phyloP scores from a whole-genome alignment of 1,140 invertebrate species.

The Coelopa frigida region DNA sequence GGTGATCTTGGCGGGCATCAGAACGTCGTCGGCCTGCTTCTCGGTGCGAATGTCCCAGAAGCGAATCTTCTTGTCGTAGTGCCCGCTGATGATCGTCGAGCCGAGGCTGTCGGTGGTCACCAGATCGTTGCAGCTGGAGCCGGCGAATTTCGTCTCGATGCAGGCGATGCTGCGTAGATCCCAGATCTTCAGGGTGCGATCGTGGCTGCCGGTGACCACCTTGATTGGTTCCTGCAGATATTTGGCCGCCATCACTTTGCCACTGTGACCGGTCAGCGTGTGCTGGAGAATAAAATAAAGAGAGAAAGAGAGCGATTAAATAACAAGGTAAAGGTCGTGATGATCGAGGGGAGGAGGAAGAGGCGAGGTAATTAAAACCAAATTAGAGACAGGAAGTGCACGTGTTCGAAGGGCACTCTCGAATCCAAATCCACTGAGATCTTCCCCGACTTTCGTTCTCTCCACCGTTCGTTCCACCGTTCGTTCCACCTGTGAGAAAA shows the following conservation, averaged over 20 bases:
- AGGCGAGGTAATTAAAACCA: no score
- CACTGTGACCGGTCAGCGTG: slow-evolving; percentile 92
- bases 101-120: slow-evolving; percentile 81
- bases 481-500: no score
- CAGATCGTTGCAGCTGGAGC: slow-evolving; percentile 93
- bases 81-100: slow-evolving; percentile 91
- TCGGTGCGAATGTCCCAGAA: slow-evolving; percentile 93
- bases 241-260: slow-evolving; percentile 90
- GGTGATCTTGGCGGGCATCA: slow-evolving; percentile 88
- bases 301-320: slow-evolving; percentile 10
- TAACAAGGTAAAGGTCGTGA: no score
- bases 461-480: no score
- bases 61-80: slow-evolving; percentile 93
- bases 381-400: no score
- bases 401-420: no score
- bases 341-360: no score
- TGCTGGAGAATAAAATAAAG: slow-evolving; percentile 64
- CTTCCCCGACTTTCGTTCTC: no score
- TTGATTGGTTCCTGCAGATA: slow-evolving; percentile 83
- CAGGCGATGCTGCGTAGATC: slow-evolving; percentile 88
- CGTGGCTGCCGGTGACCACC: slow-evolving; percentile 89
- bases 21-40: slow-evolving; percentile 71
- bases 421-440: no score
- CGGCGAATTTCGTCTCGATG: slow-evolving; percentile 93
- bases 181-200: slow-evolving; percentile 95